A percentile compares a stretch with the other conserved stretches of the same genome.
These are phyloP conservation scores for Rhingia rostrata DNA, from an alignment of 2,888 invertebrate genomes.

Conservation along the genomic window DNA sequence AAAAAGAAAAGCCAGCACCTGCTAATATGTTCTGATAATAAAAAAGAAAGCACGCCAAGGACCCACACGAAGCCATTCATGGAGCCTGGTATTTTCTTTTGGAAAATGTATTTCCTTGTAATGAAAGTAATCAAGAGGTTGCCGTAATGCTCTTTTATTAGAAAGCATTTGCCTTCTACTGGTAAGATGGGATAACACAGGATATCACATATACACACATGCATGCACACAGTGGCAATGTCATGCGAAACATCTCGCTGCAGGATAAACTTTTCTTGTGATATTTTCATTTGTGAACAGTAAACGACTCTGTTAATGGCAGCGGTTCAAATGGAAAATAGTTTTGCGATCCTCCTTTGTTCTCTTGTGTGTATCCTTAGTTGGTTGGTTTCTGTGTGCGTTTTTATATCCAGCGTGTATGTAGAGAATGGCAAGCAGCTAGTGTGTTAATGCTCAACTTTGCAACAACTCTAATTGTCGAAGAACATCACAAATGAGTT, in stretches of 20 bases:
- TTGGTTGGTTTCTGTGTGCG: neutral
- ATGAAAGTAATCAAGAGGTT: slow-evolving; percentile 60
- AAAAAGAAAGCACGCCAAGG: neutral
- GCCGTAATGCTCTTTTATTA: slow-evolving; percentile 48
- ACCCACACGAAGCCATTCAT: neutral
- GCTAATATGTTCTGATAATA: slow-evolving; percentile 33
- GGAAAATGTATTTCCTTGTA: slow-evolving; percentile 50
- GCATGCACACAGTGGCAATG: neutral
- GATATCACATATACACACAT: neutral
- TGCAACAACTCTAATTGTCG: slow-evolving; percentile 56
- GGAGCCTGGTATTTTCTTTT: neutral
- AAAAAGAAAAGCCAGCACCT: slow-evolving; percentile 41
- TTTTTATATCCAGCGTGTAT: neutral
- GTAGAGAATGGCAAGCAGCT: neutral
- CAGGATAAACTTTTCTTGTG: slow-evolving; percentile 52
- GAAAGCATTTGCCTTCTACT: slow-evolving; percentile 38
- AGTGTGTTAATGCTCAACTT: slow-evolving; percentile 32
- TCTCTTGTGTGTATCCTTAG: slow-evolving; percentile 23
- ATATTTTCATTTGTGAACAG: slow-evolving; percentile 56
- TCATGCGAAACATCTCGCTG: slow-evolving; percentile 24
- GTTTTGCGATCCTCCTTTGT: slow-evolving; percentile 33
- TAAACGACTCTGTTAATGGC: slow-evolving; percentile 60
- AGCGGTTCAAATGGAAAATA: slow-evolving; percentile 58
- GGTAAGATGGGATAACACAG: neutral
- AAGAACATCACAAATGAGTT: slow-evolving; percentile 53